Evolutionary conservation across 1,140 invertebrate genomes (phyloP).

Genomic region (Oreohelix idahoensis): DNA sequence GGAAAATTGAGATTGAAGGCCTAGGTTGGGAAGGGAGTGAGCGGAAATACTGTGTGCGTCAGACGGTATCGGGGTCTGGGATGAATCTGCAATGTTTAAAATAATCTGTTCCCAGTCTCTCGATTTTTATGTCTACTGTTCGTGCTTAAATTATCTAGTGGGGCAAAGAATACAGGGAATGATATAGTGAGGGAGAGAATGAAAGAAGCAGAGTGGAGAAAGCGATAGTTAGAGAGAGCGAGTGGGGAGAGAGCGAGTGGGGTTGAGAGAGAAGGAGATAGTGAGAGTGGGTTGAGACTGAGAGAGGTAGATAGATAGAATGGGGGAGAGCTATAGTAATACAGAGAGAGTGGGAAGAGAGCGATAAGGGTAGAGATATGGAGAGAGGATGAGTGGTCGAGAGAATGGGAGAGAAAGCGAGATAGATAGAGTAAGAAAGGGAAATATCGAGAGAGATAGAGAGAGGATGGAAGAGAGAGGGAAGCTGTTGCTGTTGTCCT

Average conservation of each 20-base stretch:
- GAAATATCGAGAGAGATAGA: no score
- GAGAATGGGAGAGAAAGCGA: no score
- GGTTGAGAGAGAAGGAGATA: background rate
- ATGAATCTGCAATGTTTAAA: background rate
- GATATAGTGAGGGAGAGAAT: background rate
- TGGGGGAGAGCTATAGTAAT: background rate
- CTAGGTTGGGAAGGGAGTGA: no score
- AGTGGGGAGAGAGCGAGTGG: background rate
- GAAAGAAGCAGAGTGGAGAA: constrained; percentile 17
- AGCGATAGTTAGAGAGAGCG: constrained; percentile 17
- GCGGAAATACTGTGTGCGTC: no score
- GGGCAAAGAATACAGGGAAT: background rate
- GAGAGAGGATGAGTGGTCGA: no score
- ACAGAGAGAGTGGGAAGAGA: background rate
- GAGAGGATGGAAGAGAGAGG: no score
- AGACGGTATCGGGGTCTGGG: background rate
- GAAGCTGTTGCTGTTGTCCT: no score
- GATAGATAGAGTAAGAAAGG: no score
- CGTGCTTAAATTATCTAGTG: no score
- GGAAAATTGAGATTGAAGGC: no score
- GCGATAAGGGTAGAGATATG: background rate
- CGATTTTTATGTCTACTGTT: no score
- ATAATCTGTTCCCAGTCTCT: no score
- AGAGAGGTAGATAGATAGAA: constrained; percentile 3
- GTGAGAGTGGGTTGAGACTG: background rate